Evolutionary conservation across 2,113 vertebrate genomes (phyloP).

Genomic region (Emberiza fucata): DNA sequence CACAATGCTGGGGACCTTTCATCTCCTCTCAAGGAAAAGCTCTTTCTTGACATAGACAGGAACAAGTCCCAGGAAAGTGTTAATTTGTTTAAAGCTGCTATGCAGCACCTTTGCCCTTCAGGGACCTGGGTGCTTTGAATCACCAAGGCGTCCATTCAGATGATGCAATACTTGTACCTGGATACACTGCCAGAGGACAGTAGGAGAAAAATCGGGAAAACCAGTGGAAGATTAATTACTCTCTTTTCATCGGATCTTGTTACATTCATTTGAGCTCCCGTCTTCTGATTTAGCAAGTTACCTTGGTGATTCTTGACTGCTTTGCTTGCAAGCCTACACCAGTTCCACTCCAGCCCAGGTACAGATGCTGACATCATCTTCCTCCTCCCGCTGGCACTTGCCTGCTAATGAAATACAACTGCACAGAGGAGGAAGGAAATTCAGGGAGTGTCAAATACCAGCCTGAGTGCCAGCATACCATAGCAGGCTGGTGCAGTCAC

Average conservation of each 20-base stretch:
- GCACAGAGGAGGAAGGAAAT: background rate
- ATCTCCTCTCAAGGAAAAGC: background rate
- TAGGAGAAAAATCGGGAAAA: background rate
- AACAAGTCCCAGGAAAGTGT: background rate
- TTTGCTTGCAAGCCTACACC: background rate
- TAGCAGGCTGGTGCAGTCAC: conserved; percentile 28
- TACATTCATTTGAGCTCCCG: background rate
- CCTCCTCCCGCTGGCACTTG: background rate
- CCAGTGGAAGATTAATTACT: background rate
- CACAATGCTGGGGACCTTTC: background rate
- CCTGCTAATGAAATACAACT: background rate
- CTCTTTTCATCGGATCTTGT: background rate
- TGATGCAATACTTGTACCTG: background rate
- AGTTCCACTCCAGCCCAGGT: background rate
- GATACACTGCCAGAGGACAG: background rate
- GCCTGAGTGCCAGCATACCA: background rate
- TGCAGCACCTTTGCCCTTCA: background rate
- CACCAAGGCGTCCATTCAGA: background rate
- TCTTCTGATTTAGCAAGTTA: background rate
- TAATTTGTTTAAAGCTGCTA: background rate
- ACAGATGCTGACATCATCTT: background rate
- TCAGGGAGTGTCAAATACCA: background rate
- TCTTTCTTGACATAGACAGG: background rate
- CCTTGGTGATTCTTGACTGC: background rate
- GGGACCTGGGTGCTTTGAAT: background rate